Conservation (phyloP, 2,888 invertebrate species). For the Onchidella celtica region DNA sequence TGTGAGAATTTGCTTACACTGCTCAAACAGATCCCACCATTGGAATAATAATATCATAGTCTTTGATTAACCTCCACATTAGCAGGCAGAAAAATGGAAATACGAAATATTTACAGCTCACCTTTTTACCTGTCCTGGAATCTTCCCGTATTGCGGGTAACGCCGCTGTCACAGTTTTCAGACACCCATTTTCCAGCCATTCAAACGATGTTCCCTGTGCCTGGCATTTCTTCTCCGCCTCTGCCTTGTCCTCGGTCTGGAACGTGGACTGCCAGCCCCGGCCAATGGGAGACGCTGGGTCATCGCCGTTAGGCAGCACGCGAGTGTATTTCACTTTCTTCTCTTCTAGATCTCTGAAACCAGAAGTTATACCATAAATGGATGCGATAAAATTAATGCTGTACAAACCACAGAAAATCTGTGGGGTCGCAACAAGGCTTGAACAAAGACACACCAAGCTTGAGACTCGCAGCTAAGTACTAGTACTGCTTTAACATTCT, state of each 20-base stretch:
- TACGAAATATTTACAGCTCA: too few relatives aligned
- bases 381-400: too few relatives aligned
- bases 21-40: too few relatives aligned
- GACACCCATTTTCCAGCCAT: constrained; percentile 64
- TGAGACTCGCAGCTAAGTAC: too few relatives aligned
- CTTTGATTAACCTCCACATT: too few relatives aligned
- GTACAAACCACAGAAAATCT: too few relatives aligned
- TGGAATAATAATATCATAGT: too few relatives aligned
- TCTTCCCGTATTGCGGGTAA: constrained; percentile 65
- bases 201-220: constrained; percentile 62
- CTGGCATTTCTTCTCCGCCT: constrained; percentile 62
- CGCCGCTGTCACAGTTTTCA: constrained; percentile 63
- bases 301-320: constrained; percentile 66
- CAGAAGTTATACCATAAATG: too few relatives aligned
- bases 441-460: too few relatives aligned
- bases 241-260: constrained; percentile 57
- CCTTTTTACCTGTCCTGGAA: constrained; percentile 60
- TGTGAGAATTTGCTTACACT: too few relatives aligned
- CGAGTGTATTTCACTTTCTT: constrained; percentile 64
- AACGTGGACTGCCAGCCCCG: constrained; percentile 73
- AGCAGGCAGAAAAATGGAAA: too few relatives aligned
- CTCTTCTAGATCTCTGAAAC: constrained; percentile 54
- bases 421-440: too few relatives aligned
- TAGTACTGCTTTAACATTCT: not conserved
- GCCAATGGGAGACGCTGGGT: constrained; percentile 67